A percentile compares a stretch with the other conserved stretches of the same genome.
Evolutionary conservation across 2,888 invertebrate genomes (phyloP).

Genomic region (Achlya flavicornis): DNA sequence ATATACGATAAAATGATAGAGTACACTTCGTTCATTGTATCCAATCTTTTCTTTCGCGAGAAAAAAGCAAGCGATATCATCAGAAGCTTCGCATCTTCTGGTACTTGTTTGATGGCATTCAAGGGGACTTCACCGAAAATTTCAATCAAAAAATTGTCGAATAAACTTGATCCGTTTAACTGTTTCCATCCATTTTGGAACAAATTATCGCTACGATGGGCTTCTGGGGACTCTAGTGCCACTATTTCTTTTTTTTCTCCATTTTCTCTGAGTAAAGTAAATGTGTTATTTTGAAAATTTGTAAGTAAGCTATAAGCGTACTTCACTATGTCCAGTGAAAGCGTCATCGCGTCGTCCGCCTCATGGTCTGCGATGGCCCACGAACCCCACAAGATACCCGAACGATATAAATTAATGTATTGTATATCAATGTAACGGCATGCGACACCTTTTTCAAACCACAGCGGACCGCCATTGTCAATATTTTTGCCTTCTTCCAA

Average conservation of each 20-base stretch:
- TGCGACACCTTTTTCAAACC: constrained; percentile 3
- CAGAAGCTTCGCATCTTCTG: constrained; percentile 39
- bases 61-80: constrained; percentile 47
- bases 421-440: constrained; percentile 7
- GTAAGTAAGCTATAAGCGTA: constrained; percentile 51
- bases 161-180: constrained; percentile 16
- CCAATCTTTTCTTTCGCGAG: constrained; percentile 30
- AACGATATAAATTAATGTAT: constrained; percentile 14
- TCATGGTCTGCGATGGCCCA: not conserved
- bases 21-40: constrained; percentile 32
- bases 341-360: not conserved
- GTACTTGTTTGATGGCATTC: constrained; percentile 26
- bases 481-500: not conserved
- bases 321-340: constrained; percentile 44
- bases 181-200: constrained; percentile 54
- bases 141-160: constrained; percentile 13
- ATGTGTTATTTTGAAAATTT: constrained; percentile 21
- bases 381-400: constrained; percentile 13
- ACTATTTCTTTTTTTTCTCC: constrained; percentile 16
- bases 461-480: not conserved
- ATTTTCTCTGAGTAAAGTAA: constrained; percentile 20
- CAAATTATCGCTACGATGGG: constrained; percentile 20
- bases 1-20: constrained; percentile 45
- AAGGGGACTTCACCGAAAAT: not conserved
- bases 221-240: not conserved